phyloP scores from a whole-genome alignment of 2,113 vertebrate species.

The Pachypanchax playfairii region DNA sequence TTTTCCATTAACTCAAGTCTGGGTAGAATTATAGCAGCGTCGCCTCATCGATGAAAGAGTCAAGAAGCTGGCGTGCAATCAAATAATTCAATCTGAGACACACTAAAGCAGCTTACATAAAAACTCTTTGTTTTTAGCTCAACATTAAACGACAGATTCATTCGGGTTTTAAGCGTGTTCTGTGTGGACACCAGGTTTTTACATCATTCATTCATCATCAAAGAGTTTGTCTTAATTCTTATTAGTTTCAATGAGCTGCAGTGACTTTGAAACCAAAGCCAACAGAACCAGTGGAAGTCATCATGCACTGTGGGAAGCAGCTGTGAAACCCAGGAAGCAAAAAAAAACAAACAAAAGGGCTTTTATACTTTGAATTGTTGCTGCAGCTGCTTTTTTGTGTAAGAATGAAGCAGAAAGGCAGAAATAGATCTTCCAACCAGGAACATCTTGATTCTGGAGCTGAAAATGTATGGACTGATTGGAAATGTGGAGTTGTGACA shows the following conservation, averaged over 20 bases:
- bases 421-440: neutral
- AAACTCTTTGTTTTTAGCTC: too few species aligned
- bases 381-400: conserved; percentile 3
- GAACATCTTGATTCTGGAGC: neutral
- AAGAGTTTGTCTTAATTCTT: too few species aligned
- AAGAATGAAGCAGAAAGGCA: neutral
- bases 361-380: neutral
- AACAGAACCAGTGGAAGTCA: too few species aligned
- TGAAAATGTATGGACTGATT: neutral
- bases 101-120: conserved; percentile 9
- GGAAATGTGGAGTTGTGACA: neutral
- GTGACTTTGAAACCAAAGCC: too few species aligned
- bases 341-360: neutral
- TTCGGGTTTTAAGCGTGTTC: too few species aligned
- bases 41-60: neutral
- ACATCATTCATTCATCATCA: too few species aligned
- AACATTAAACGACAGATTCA: too few species aligned
- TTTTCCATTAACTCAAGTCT: conserved; percentile 43
- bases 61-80: conserved; percentile 20
- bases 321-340: neutral
- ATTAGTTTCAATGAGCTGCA: too few species aligned
- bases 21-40: conserved; percentile 36
- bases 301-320: neutral
- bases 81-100: conserved; percentile 27
- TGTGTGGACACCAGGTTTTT: too few species aligned